phyloP scores from a whole-genome alignment of 1,140 invertebrate species.

The Drosophila navojoa region DNA sequence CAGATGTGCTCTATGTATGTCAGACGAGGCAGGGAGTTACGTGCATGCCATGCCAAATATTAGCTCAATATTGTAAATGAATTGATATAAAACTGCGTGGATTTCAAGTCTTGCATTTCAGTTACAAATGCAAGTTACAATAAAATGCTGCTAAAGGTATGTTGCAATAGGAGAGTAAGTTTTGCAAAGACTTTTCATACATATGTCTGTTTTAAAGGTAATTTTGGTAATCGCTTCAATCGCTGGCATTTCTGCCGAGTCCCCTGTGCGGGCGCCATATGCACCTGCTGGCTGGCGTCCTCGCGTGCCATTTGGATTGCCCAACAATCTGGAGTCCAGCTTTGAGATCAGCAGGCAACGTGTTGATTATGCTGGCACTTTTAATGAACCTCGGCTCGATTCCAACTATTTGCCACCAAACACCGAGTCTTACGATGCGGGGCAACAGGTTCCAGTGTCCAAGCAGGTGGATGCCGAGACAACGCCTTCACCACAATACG shows the following conservation, averaged over 20 bases:
- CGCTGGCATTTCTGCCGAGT: constrained; percentile 10
- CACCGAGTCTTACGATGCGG: not conserved
- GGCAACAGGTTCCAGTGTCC: not conserved
- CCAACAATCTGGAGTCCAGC: constrained; percentile 35
- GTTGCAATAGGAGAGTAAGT: not conserved
- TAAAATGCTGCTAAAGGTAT: constrained; percentile 65
- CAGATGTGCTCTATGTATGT: constrained; percentile 55
- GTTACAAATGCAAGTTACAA: constrained; percentile 44
- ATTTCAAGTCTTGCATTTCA: constrained; percentile 37
- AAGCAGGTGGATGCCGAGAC: not conserved
- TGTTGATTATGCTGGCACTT: constrained; percentile 54
- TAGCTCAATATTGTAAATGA: constrained; percentile 10
- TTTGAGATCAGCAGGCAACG: constrained; percentile 66
- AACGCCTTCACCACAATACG: constrained; percentile 52
- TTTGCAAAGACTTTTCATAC: not conserved
- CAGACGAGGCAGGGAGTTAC: constrained; percentile 30
- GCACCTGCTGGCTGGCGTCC: constrained; percentile 72
- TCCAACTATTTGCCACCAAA: constrained; percentile 29
- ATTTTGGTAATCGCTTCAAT: not conserved
- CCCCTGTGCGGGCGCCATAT: constrained; percentile 53
- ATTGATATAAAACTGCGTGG: constrained; percentile 65
- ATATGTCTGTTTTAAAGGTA: constrained; percentile 16
- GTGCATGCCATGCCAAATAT: constrained; percentile 49
- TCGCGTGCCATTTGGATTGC: constrained; percentile 62
- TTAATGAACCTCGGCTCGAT: constrained; percentile 9